A percentile compares a stretch with the other conserved stretches of the same genome.
Conservation (phyloP, 2,888 invertebrate genomes). For the Fragum sueziense region DNA sequence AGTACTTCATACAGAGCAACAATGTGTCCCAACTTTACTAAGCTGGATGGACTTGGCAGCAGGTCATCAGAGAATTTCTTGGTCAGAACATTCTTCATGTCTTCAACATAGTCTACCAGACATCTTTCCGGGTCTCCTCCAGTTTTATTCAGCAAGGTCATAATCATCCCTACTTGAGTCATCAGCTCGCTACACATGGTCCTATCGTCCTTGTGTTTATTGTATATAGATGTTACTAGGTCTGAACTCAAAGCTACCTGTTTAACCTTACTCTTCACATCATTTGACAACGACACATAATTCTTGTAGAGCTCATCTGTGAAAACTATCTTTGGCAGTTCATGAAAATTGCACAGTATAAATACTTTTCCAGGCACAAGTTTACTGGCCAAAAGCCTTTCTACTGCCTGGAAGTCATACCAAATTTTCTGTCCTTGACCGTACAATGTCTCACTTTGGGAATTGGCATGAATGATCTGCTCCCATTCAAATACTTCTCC, state of each 20-base stretch:
- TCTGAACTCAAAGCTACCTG: slow-evolving; percentile 54
- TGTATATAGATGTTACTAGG: slow-evolving; percentile 34
- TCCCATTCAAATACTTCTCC: slow-evolving; percentile 29
- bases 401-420: slow-evolving; percentile 61
- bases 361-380: slow-evolving; percentile 47
- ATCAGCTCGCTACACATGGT: slow-evolving; percentile 49
- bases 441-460: slow-evolving; percentile 51
- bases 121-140: slow-evolving; percentile 50
- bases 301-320: slow-evolving; percentile 63
- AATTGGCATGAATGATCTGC: slow-evolving; percentile 36
- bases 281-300: slow-evolving; percentile 44
- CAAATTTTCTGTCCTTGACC: slow-evolving; percentile 46
- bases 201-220: slow-evolving; percentile 36
- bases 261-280: slow-evolving; percentile 32
- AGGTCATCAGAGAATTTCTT: slow-evolving; percentile 38
- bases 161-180: slow-evolving; percentile 56
- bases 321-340: slow-evolving; percentile 54
- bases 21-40: slow-evolving; percentile 60
- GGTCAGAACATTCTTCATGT: slow-evolving; percentile 44
- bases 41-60: slow-evolving; percentile 57
- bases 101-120: slow-evolving; percentile 54
- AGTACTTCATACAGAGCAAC: slow-evolving; percentile 56
- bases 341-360: slow-evolving; percentile 19
- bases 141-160: slow-evolving; percentile 61
- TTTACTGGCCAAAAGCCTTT: slow-evolving; percentile 45